Conservation (phyloP, 2,888 invertebrate genomes). For the Dasysyrphus albostriatus region DNA sequence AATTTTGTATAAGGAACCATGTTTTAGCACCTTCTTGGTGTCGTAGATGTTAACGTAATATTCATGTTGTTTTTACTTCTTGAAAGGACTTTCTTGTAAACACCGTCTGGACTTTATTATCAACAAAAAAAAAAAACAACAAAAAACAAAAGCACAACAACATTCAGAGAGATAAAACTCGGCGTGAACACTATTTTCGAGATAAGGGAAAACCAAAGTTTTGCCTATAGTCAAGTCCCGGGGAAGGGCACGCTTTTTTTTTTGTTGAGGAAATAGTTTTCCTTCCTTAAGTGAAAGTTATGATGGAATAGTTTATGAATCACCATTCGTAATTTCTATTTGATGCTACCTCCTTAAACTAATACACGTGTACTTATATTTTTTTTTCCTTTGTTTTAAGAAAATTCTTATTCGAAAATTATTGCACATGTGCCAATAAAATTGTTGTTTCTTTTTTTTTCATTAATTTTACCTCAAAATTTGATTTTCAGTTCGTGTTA, state of each 20-base stretch:
- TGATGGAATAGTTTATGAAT: slow-evolving; percentile 5
- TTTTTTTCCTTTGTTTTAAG: background rate
- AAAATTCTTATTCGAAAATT: slow-evolving; percentile 4
- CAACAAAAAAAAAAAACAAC: background rate
- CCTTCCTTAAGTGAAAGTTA: background rate
- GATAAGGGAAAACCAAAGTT: slow-evolving; percentile 11
- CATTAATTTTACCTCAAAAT: slow-evolving; percentile 25
- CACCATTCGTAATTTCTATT: background rate
- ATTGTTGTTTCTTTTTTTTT: background rate
- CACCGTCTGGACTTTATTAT: slow-evolving; percentile 66
- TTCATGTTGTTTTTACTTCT: slow-evolving; percentile 68
- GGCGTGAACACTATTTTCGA: slow-evolving; percentile 50
- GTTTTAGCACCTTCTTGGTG: slow-evolving; percentile 24
- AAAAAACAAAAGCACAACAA: background rate
- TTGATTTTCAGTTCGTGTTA: slow-evolving; percentile 27
- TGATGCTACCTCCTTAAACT: background rate
- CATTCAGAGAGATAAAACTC: slow-evolving; percentile 47
- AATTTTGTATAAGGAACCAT: slow-evolving; percentile 8
- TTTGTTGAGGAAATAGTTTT: background rate
- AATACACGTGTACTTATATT: background rate
- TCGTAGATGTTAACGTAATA: slow-evolving; percentile 64
- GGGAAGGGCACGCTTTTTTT: background rate
- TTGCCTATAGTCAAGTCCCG: background rate
- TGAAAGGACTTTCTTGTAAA: slow-evolving; percentile 45
- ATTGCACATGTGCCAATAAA: slow-evolving; percentile 34